Evolutionary conservation across 2,113 vertebrate species (phyloP).

Genomic region (Siniperca chuatsi): DNA sequence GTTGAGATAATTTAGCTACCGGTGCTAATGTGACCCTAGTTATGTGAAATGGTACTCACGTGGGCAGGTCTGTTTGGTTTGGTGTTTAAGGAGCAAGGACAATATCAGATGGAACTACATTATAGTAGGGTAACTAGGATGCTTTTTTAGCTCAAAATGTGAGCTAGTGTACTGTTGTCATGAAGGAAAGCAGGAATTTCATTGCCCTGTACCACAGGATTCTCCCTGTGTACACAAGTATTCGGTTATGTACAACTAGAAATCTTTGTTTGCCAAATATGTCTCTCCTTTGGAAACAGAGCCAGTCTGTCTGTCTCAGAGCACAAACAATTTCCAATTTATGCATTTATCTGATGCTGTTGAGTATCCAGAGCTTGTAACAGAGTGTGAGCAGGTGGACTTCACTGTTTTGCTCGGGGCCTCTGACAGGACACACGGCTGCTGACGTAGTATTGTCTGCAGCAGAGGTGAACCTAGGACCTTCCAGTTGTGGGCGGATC

Average conservation of each 20-base stretch:
- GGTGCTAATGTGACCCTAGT: not conserved
- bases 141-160: not conserved
- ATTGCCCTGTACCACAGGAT: conserved; percentile 13
- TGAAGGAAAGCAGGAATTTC: conserved; percentile 7
- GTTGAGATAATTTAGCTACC: conserved; percentile 1
- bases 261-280: conserved; percentile 45
- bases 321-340: conserved; percentile 21
- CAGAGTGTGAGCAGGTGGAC: conserved; percentile 31
- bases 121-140: not conserved
- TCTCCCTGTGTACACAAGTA: conserved; percentile 26
- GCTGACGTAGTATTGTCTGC: conserved; percentile 10
- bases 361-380: conserved; percentile 29
- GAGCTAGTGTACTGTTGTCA: not conserved
- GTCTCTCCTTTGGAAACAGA: conserved; percentile 31
- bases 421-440: conserved; percentile 9
- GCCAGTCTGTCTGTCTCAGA: conserved; percentile 26
- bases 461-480: conserved; percentile 21
- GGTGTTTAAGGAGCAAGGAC: not conserved
- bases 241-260: conserved; percentile 13
- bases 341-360: conserved; percentile 25
- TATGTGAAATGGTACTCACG: not conserved
- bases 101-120: not conserved
- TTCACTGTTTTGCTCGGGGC: conserved; percentile 41
- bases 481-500: not conserved
- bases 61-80: not conserved